Evolutionary conservation across 2,113 vertebrate genomes (phyloP).

Genomic region (Hippotragus niger): DNA sequence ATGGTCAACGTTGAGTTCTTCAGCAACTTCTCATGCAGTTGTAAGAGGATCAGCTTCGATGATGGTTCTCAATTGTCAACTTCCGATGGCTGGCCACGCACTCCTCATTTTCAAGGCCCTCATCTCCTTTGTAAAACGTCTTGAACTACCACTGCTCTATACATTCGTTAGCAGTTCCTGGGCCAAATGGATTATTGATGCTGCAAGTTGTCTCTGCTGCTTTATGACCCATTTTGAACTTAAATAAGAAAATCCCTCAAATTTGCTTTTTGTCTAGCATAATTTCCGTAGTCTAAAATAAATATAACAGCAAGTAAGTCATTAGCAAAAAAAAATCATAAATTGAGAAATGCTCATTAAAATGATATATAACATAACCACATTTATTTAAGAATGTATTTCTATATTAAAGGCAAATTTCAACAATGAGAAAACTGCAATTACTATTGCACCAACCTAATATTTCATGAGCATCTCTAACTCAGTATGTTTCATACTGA

Average conservation of each 20-base stretch:
- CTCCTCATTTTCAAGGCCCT: neutral
- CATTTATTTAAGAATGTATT: neutral
- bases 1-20: neutral
- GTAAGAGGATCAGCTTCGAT: neutral
- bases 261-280: neutral
- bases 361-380: neutral
- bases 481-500: neutral
- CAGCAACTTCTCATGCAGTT: neutral
- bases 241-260: neutral
- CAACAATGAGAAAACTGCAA: neutral
- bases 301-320: neutral
- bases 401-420: neutral
- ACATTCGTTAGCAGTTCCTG: neutral
- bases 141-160: neutral
- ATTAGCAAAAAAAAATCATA: neutral
- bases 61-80: neutral
- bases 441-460: neutral
- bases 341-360: neutral
- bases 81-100: neutral
- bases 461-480: constrained; percentile 20
- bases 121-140: neutral
- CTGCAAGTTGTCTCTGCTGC: neutral
- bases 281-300: neutral
- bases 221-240: neutral
- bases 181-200: neutral